Conservation (phyloP, 2,888 invertebrate species). For the Drymonia ruficornis region DNA sequence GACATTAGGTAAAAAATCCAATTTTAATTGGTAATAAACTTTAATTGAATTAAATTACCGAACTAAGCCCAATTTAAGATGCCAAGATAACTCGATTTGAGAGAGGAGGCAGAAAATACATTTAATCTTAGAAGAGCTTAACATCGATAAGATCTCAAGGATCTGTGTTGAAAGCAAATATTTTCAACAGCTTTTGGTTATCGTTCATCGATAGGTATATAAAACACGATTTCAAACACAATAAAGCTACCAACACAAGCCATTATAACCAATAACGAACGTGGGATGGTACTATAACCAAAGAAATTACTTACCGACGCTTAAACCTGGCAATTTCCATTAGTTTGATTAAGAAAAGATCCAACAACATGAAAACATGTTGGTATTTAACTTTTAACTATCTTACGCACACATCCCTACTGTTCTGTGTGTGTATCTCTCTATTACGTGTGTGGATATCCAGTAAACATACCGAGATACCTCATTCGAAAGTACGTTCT, state of each 20-base stretch:
- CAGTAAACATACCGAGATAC: constrained; percentile 43
- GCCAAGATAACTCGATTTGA: background rate
- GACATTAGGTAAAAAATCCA: background rate
- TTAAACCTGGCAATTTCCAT: constrained; percentile 67
- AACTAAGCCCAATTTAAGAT: background rate
- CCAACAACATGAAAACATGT: constrained; percentile 62
- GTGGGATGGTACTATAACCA: constrained; percentile 44
- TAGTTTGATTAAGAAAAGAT: constrained; percentile 77
- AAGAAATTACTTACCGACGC: constrained; percentile 54
- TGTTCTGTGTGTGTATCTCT: constrained; percentile 56
- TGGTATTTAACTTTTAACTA: constrained; percentile 80
- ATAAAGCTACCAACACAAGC: constrained; percentile 14
- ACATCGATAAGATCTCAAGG: background rate
- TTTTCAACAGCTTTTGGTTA: background rate
- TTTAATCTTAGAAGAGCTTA: background rate
- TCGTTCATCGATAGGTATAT: background rate
- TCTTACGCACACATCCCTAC: constrained; percentile 57
- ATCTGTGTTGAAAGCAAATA: background rate
- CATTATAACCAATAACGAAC: constrained; percentile 29
- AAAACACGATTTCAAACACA: constrained; percentile 17
- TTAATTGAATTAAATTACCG: background rate
- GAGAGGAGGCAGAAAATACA: background rate
- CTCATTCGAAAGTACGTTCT: constrained; percentile 32
- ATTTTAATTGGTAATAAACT: background rate
- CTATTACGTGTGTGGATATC: constrained; percentile 44